These are phyloP conservation scores for Austrofundulus limnaeus DNA, from an alignment of 2,113 vertebrate genomes.

Conservation along the genomic window DNA sequence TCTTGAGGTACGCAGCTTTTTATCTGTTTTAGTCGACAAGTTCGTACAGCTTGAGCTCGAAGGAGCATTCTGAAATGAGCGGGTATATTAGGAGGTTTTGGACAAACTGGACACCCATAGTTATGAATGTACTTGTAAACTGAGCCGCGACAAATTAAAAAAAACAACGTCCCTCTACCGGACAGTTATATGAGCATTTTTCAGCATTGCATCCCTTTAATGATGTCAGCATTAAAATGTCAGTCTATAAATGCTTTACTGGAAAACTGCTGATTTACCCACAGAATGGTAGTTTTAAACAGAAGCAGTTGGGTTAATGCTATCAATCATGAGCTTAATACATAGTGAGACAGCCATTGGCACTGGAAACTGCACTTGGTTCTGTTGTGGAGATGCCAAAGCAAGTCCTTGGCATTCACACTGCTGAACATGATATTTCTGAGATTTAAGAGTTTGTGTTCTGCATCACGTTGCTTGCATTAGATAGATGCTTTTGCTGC, in stretches of 20 bases:
- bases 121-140: too few species aligned
- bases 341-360: constrained; percentile 25
- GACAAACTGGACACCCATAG: too few species aligned
- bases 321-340: constrained; percentile 29
- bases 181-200: too few species aligned
- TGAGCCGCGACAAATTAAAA: too few species aligned
- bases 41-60: too few species aligned
- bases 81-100: too few species aligned
- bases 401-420: constrained; percentile 14
- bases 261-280: constrained; percentile 28
- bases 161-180: too few species aligned
- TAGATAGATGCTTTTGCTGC: constrained; percentile 4
- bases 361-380: constrained; percentile 5
- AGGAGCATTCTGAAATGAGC: too few species aligned
- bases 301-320: constrained; percentile 16
- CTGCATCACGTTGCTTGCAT: constrained; percentile 1
- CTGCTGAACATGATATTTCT: constrained; percentile 6
- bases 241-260: neutral
- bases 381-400: constrained; percentile 29
- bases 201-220: too few species aligned
- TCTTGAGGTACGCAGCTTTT: too few species aligned
- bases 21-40: too few species aligned
- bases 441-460: neutral
- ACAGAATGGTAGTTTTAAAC: constrained; percentile 10
- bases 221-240: neutral